Evolutionary conservation across 2,797 vertebrate species (phyloP), one percentile per base, ranked within the genome.

Genomic region (Garrulus glandarius): DNA sequence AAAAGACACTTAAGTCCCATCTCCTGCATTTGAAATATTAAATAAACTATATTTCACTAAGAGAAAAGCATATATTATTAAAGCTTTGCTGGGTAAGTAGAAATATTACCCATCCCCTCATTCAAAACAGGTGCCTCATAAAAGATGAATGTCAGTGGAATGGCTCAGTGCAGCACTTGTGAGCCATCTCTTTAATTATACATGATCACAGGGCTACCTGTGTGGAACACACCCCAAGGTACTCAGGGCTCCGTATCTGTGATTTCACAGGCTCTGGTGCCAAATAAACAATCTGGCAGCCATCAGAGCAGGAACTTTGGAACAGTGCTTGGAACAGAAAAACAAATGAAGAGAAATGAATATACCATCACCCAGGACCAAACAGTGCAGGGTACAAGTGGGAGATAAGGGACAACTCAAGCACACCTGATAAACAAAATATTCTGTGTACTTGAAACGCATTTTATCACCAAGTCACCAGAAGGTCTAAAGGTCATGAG

Each of bases 41-140:
- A 94, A 92, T 81, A 83, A 91, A 87, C 80, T 18, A 34, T 61
- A 92, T 67, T 87, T 91, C 92, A 87, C 74, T 30, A 60, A 57
- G 55, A 89, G 55, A 92, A 93, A 94, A 72, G 72, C 87, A 85
- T 94, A 41, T 86, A 95, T 95, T 96, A 94, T 93, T 93, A 85
- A 96, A 95, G 90, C 77, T 94, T 79, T 90, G 55, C 94, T 94
- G 92, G 55, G 46, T 49, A 96, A 95, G 94, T 30, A 94, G 60
- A 96, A 97, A 94, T 96, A 84, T 95, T 96, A 92, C n/a, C 93
- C 95, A 57, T 60, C 75, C 86, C 82, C 93, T 87, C 92, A 84
- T 91, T 92, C 87, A 46, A 83, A 97, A 91, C 88, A 97, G 95
- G 87, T 96, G 95, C 88, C 94, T 97, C 95, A 96, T 98, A 44